Evolutionary conservation across 2,888 invertebrate species (phyloP).

Genomic region (Troglohyphantes excavatus): DNA sequence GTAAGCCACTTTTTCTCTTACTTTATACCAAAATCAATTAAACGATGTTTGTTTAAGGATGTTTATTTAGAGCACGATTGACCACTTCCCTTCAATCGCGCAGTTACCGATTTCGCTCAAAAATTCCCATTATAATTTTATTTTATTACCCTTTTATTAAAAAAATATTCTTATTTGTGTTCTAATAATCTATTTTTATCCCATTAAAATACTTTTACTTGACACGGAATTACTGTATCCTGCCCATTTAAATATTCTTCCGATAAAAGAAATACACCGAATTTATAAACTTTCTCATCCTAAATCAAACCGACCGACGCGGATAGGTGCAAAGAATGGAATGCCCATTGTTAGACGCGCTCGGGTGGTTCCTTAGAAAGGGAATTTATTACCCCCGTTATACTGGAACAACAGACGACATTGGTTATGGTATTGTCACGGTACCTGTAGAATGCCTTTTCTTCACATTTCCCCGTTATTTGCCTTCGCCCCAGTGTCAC

Average conservation of each 20-base stretch:
- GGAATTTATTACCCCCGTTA: constrained; percentile 54
- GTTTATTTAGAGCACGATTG: background rate
- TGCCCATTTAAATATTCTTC: no score
- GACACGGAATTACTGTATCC: no score
- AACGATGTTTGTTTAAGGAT: background rate
- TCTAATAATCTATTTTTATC: no score
- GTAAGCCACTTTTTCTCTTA: background rate
- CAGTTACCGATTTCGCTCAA: background rate
- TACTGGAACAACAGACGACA: constrained; percentile 65
- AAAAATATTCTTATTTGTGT: no score
- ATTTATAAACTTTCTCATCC: constrained; percentile 7
- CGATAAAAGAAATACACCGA: background rate
- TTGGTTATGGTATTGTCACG: constrained; percentile 63
- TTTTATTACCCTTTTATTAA: no score
- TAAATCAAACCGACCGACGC: constrained; percentile 52
- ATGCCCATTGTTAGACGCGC: constrained; percentile 73
- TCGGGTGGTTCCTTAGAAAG: constrained; percentile 47
- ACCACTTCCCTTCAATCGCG: background rate
- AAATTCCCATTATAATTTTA: no score
- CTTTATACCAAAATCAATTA: background rate
- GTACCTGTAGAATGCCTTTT: constrained; percentile 76
- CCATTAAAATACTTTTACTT: no score
- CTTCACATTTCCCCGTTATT: constrained; percentile 60
- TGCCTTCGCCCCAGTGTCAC: constrained; percentile 53
- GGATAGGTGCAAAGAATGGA: constrained; percentile 64